Percentiles rank a stretch among this genome's conserved stretches.
Evolutionary conservation across 2,888 invertebrate genomes (phyloP).

Genomic region (Agapostemon virescens): DNA sequence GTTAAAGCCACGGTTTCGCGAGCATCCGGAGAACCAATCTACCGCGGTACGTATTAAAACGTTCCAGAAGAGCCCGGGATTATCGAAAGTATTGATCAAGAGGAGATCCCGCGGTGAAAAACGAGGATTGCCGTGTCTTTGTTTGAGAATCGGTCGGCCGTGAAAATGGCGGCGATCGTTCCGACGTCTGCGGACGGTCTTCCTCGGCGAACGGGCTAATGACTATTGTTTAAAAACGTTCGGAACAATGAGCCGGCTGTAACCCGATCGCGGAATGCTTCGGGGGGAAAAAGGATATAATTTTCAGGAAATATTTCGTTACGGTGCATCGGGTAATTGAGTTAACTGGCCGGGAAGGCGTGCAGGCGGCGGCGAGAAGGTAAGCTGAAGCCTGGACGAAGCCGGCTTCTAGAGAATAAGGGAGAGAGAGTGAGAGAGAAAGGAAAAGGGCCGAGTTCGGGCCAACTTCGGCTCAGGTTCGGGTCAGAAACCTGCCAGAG

Average conservation of each 20-base stretch:
- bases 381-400: slow-evolving; percentile 39
- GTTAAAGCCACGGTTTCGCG: too few relatives aligned
- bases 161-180: slow-evolving; percentile 6
- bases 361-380: slow-evolving; percentile 31
- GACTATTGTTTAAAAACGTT: slow-evolving; percentile 6
- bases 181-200: background rate
- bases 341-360: slow-evolving; percentile 45
- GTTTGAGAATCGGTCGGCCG: slow-evolving; percentile 1
- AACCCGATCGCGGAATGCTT: slow-evolving; percentile 27
- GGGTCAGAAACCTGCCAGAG: slow-evolving; percentile 58
- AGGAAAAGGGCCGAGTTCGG: slow-evolving; percentile 28
- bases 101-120: background rate
- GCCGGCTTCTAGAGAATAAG: slow-evolving; percentile 11
- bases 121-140: background rate
- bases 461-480: slow-evolving; percentile 55
- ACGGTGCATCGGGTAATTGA: slow-evolving; percentile 49
- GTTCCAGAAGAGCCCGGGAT: background rate
- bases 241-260: slow-evolving; percentile 11
- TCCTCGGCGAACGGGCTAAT: background rate
- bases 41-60: slow-evolving; percentile 2
- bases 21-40: background rate
- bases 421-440: background rate
- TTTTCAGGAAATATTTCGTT: slow-evolving; percentile 57
- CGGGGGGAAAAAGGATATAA: slow-evolving; percentile 43
- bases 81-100: background rate